Conservation (phyloP, 2,888 invertebrate species). For the Eilema griseolum region DNA sequence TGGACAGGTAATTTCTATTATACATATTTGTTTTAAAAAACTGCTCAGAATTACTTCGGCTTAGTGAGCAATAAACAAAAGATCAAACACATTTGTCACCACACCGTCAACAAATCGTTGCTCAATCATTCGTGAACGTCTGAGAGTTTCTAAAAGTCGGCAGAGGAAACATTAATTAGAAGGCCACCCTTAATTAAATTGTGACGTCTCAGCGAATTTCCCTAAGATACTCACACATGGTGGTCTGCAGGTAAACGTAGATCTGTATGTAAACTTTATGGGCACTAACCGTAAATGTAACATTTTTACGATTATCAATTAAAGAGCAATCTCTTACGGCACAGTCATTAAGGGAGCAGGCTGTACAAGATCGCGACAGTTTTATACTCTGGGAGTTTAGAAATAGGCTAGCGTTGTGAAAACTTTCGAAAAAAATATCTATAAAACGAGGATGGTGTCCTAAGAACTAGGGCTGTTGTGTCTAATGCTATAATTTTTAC, state of each 20-base stretch:
- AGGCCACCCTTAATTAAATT: conserved; percentile 79
- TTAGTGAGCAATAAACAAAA: conserved; percentile 30
- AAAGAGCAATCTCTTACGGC: conserved; percentile 47
- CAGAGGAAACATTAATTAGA: conserved; percentile 73
- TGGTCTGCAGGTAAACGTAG: conserved; percentile 71
- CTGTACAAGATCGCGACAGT: conserved; percentile 51
- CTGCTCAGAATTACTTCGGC: conserved; percentile 27
- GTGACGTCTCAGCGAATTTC: conserved; percentile 84
- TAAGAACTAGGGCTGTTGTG: conserved; percentile 30
- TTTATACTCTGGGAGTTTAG: conserved; percentile 45
- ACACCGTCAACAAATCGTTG: conserved; percentile 61
- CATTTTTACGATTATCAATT: conserved; percentile 66
- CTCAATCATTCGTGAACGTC: conserved; percentile 64
- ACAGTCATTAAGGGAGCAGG: conserved; percentile 53
- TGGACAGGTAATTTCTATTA: neutral
- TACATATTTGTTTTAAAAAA: neutral
- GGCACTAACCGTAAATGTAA: conserved; percentile 63
- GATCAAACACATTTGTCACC: conserved; percentile 49
- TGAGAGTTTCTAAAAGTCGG: conserved; percentile 50
- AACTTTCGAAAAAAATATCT: neutral
- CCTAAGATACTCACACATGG: conserved; percentile 61
- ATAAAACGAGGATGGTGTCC: conserved; percentile 3
- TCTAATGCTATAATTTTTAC: conserved; percentile 35
- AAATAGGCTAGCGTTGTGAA: conserved; percentile 19
- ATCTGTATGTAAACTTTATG: conserved; percentile 63